phyloP scores from a whole-genome alignment of 37 sponge, comb jelly and placozoan species.

The Lycopodina hypogea region DNA sequence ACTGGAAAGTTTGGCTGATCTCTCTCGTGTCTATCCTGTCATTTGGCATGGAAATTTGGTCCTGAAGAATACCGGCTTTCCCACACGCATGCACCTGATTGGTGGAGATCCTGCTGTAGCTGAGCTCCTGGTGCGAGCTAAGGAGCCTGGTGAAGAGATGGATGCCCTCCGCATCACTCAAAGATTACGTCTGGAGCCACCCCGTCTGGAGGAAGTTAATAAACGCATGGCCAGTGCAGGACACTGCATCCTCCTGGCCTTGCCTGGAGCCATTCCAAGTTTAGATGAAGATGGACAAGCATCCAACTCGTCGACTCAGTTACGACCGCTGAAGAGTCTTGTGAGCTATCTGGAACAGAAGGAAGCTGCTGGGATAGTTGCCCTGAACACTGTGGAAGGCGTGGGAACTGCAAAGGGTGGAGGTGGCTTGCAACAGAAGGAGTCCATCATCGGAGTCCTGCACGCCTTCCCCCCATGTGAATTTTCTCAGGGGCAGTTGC shows the following conservation, averaged over 20 bases:
- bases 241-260: conserved; percentile 82
- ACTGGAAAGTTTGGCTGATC: conserved; percentile 66
- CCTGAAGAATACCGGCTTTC: conserved; percentile 91
- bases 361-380: conserved; percentile 95
- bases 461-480: conserved; percentile 96
- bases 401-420: background rate
- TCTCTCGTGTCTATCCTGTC: conserved; percentile 78
- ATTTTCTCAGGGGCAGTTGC: conserved; percentile 79
- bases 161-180: conserved; percentile 77
- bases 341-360: conserved; percentile 90
- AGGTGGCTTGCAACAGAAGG: background rate
- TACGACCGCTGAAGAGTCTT: conserved; percentile 82
- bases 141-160: conserved; percentile 53
- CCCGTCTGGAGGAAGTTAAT: conserved; percentile 92
- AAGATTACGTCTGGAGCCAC: conserved; percentile 88
- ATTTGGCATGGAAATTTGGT: conserved; percentile 91
- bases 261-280: conserved; percentile 64
- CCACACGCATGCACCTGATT: conserved; percentile 87
- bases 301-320: conserved; percentile 19
- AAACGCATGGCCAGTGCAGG: conserved; percentile 87
- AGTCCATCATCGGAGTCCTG: conserved; percentile 74
- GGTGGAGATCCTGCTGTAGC: conserved; percentile 86
- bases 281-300: conserved; percentile 1
- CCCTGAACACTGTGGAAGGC: conserved; percentile 53
- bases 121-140: conserved; percentile 53